Evolutionary conservation across 2,113 vertebrate species (phyloP), one percentile per base, ranked within the genome.

Genomic region (Xerus inauris): DNA sequence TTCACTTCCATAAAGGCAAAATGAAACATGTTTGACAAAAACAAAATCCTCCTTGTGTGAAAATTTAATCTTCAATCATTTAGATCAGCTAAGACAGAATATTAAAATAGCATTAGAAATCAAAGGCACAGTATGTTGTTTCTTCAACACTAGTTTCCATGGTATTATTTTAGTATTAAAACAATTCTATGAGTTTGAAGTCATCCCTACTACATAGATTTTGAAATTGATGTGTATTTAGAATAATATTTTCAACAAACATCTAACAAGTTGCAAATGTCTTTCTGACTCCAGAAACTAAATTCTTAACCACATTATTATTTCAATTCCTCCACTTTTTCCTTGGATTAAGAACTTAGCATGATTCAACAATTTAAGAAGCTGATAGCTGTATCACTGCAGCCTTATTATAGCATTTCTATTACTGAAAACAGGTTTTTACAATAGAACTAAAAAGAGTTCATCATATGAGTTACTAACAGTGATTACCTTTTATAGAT

Each of bases 1-100:
- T 91, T 94, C 91, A 24, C 40, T 96, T 57, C 45, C 22, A 67
- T 72, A 73, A 67, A 87, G 87, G 45, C 28, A 97, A 94, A 92
- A 82, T 76, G 9, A 92, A 95, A 19, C 9, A 40, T 32, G 76
- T 67, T 35, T 89, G 49, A 89, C 89, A 91, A 94, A 14, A 62
- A 64, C 73, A 75, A 85, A 87, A 81, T 51, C 8, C 76, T 79
- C 8, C 35, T 19, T 87, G 11, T 90, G 59, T 85, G 62, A 94
- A 59, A 3, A 0, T 49, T 88, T 96, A 57, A 59, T 67, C 9
- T 90, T 72, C 10, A 94, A 30, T 94, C 73, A 88, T 83, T 10
- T 73, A 69, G 17, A 42, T 93, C 19, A 93, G 13, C 40, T 75
- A 90, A 84, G 57, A 96, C 71, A 72, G 30, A 94, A 80, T 95